Evolutionary conservation across 2,113 vertebrate genomes (phyloP).

Genomic region (Calyptomena viridis): DNA sequence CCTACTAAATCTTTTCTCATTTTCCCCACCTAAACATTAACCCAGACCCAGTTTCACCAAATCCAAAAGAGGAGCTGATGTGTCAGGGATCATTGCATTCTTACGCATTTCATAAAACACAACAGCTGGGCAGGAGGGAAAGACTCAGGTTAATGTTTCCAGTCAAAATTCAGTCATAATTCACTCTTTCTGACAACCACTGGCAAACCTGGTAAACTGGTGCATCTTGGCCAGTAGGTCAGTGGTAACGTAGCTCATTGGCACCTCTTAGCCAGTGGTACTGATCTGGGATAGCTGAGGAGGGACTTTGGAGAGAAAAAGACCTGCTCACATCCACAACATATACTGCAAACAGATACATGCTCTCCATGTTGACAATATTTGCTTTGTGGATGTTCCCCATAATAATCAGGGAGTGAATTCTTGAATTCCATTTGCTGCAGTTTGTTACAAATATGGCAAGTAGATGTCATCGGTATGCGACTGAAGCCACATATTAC

Average conservation of each 20-base stretch:
- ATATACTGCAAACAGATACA: not conserved
- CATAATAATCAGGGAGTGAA: not conserved
- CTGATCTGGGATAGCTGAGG: not conserved
- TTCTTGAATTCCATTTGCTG: not conserved
- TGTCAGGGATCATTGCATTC: not conserved
- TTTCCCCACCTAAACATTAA: not conserved
- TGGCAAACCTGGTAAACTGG: not conserved
- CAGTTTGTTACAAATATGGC: not conserved
- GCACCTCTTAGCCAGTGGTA: not conserved
- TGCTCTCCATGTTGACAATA: not conserved
- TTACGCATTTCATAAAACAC: not conserved
- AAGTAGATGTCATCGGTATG: not conserved
- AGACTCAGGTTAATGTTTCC: not conserved
- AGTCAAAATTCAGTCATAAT: not conserved
- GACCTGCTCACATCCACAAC: not conserved
- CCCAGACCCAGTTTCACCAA: not conserved
- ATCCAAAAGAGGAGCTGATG: not conserved
- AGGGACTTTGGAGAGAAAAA: not conserved
- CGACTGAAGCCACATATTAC: not conserved
- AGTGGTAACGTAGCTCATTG: not conserved
- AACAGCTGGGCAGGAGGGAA: not conserved
- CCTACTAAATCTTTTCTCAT: not conserved
- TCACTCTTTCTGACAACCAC: not conserved
- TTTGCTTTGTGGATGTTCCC: not conserved
- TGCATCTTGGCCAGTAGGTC: not conserved